phyloP scores from a whole-genome alignment of 2,113 vertebrate genomes.

The Trichechus manatus region DNA sequence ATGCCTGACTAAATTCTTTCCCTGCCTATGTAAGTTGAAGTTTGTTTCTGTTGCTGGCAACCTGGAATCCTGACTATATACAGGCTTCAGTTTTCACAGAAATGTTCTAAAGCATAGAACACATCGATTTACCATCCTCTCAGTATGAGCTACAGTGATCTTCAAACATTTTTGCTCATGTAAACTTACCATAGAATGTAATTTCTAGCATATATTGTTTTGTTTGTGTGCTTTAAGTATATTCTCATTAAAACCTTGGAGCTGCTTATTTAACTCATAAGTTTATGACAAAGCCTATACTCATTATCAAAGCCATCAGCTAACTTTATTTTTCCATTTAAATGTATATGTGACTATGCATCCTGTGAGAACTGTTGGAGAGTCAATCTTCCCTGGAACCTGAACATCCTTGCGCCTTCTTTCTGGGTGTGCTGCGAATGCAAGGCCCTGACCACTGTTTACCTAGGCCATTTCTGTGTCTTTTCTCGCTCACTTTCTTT shows the following conservation, averaged over 20 bases:
- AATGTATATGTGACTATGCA: background rate
- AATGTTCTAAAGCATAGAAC: background rate
- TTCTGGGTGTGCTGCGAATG: background rate
- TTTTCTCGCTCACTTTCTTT: background rate
- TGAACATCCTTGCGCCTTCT: background rate
- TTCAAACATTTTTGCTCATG: background rate
- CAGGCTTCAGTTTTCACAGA: background rate
- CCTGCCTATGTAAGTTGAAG: background rate
- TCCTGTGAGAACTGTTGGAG: background rate
- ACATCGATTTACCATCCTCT: background rate
- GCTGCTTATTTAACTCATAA: background rate
- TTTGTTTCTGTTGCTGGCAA: background rate
- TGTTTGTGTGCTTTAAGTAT: slow-evolving; percentile 22
- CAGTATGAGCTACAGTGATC: background rate
- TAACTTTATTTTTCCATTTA: slow-evolving; percentile 10
- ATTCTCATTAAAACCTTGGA: slow-evolving; percentile 21
- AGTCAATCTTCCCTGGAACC: background rate
- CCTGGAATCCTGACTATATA: background rate
- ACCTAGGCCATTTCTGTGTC: background rate
- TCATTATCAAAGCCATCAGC: background rate
- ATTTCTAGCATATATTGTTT: slow-evolving; percentile 30
- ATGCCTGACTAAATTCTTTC: background rate
- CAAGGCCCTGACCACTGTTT: background rate
- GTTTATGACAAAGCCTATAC: background rate
- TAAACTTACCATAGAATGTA: background rate